phyloP scores from a whole-genome alignment of 2,113 vertebrate species.

The Eretmochelys imbricata region DNA sequence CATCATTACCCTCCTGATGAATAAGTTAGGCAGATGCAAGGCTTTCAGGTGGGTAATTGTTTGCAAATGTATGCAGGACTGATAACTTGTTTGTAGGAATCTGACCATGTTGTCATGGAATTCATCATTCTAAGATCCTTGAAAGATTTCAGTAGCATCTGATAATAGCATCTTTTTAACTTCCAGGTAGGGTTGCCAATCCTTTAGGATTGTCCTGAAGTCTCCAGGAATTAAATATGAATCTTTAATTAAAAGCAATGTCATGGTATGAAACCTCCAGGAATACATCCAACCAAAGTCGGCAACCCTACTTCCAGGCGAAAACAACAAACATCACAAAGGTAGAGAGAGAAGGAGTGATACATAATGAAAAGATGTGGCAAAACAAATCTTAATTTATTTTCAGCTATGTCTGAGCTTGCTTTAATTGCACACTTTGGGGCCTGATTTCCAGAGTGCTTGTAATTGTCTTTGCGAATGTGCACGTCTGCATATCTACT shows the following conservation, averaged over 20 bases:
- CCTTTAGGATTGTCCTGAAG: neutral
- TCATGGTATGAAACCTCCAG: too few relatives aligned
- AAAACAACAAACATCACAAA: neutral
- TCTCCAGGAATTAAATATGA: neutral
- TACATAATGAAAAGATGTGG: neutral
- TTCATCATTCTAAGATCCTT: neutral
- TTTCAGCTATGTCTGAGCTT: neutral
- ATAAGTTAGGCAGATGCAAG: neutral
- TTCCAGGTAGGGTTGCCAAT: neutral
- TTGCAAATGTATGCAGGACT: neutral
- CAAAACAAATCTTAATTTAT: accelerated
- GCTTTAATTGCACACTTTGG: neutral
- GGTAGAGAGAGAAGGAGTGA: neutral
- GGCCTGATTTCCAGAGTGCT: neutral
- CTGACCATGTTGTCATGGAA: neutral
- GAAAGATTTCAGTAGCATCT: neutral
- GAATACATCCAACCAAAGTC: neutral
- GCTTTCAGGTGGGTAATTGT: neutral
- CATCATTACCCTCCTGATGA: neutral
- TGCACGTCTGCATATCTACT: accelerated
- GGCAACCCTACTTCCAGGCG: neutral
- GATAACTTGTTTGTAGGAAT: neutral
- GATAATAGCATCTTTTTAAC: neutral
- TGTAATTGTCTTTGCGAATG: neutral
- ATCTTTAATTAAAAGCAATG: neutral